phyloP scores from a whole-genome alignment of 2,888 invertebrate genomes.

The Pachliopta kotzebuea region DNA sequence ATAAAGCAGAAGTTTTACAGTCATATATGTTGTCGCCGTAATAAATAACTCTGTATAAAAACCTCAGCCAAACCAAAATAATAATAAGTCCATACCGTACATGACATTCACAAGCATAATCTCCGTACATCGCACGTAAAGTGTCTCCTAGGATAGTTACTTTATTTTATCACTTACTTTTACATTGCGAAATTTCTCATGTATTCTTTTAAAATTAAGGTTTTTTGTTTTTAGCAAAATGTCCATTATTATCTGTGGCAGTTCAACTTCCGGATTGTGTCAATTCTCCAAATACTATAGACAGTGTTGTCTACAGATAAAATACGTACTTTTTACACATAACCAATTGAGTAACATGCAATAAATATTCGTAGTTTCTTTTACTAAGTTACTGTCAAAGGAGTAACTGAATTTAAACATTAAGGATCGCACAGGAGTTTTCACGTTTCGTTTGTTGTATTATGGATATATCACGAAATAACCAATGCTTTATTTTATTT shows the following conservation, averaged over 20 bases:
- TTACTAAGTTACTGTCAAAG: background rate
- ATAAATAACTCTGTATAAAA: conserved; percentile 75
- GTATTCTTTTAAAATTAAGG: background rate
- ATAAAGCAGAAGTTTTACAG: conserved; percentile 13
- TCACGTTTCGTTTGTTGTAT: no score
- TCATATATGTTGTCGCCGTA: conserved; percentile 12
- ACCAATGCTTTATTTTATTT: no score
- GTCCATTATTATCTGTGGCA: conserved; percentile 6
- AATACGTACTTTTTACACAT: background rate
- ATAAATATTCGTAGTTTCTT: background rate
- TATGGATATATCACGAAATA: no score
- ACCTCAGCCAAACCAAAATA: conserved; percentile 75
- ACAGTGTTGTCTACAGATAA: background rate
- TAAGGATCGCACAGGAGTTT: no score
- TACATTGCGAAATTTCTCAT: background rate
- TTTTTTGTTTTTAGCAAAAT: background rate
- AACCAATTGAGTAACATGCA: background rate
- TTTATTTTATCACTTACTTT: background rate
- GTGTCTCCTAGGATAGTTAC: background rate
- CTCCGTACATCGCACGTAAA: conserved; percentile 1
- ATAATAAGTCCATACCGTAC: conserved; percentile 33
- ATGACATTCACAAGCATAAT: conserved; percentile 27
- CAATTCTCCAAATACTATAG: background rate
- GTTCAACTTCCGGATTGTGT: background rate
- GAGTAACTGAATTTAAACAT: background rate